Conservation (phyloP, 2,888 invertebrate genomes). For the Tridacna gigas region DNA sequence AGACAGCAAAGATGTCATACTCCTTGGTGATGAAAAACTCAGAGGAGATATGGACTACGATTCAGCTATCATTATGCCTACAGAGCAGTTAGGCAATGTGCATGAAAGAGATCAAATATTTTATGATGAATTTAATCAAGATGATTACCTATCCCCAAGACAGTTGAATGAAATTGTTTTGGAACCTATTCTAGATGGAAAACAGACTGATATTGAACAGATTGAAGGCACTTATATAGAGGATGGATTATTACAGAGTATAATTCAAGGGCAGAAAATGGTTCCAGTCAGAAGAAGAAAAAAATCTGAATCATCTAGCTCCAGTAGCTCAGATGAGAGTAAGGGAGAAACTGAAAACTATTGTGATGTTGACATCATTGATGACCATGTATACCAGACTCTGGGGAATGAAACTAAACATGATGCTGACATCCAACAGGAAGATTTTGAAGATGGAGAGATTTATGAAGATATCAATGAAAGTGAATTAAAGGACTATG, state of each 20-base stretch:
- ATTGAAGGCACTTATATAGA: constrained; percentile 35
- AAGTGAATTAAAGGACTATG: background rate
- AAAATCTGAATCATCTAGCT: constrained; percentile 18
- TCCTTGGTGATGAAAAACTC: background rate
- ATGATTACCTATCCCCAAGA: background rate
- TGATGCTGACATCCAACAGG: background rate
- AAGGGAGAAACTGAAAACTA: background rate
- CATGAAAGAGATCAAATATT: background rate
- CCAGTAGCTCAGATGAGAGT: background rate
- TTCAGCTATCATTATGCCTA: background rate
- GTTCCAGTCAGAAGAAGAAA: constrained; percentile 27
- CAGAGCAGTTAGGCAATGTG: background rate
- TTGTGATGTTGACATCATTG: background rate
- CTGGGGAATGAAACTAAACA: background rate
- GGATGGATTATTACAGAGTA: constrained; percentile 50
- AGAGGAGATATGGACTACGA: background rate
- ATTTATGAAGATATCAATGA: constrained; percentile 17
- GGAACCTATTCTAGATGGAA: constrained; percentile 1
- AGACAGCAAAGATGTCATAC: constrained; percentile 10
- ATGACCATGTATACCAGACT: constrained; percentile 10
- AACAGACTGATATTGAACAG: background rate
- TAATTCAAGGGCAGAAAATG: constrained; percentile 31
- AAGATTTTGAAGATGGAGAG: constrained; percentile 14
- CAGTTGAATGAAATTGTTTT: constrained; percentile 10
- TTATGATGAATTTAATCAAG: constrained; percentile 15